Evolutionary conservation across 1,140 invertebrate species (phyloP).

Genomic region (Lepidostoma basale): DNA sequence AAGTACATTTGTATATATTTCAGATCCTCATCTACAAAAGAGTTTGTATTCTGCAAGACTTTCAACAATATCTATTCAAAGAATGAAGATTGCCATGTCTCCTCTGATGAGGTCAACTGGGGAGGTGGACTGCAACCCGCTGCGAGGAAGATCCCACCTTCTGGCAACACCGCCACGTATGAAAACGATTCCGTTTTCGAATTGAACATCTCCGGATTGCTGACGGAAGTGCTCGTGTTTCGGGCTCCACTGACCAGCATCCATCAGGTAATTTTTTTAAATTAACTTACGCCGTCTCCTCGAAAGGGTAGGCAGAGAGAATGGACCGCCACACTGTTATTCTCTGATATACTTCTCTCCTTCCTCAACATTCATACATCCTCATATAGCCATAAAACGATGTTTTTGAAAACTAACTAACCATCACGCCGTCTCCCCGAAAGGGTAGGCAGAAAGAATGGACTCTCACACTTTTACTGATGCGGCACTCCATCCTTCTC

Average conservation of each 20-base stretch:
- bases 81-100: constrained; percentile 27
- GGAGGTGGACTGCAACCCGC: background rate
- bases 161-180: background rate
- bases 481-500: too few species aligned
- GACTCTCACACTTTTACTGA: too few species aligned
- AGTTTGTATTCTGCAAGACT: constrained; percentile 35
- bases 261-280: constrained; percentile 28
- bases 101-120: background rate
- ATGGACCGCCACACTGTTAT: too few species aligned
- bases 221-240: constrained; percentile 30
- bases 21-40: constrained; percentile 29
- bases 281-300: too few species aligned
- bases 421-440: too few species aligned
- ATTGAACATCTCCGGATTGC: constrained; percentile 31
- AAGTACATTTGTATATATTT: background rate
- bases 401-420: too few species aligned
- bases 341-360: too few species aligned
- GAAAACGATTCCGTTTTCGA: constrained; percentile 34
- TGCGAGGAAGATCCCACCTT: constrained; percentile 2
- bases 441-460: too few species aligned
- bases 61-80: constrained; percentile 30
- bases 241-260: constrained; percentile 27
- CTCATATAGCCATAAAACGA: too few species aligned
- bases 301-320: too few species aligned
- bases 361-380: too few species aligned